These are phyloP conservation scores for Heteractis magnifica DNA, from an alignment of 92 coral and sea anemone species.

Conservation along the genomic window DNA sequence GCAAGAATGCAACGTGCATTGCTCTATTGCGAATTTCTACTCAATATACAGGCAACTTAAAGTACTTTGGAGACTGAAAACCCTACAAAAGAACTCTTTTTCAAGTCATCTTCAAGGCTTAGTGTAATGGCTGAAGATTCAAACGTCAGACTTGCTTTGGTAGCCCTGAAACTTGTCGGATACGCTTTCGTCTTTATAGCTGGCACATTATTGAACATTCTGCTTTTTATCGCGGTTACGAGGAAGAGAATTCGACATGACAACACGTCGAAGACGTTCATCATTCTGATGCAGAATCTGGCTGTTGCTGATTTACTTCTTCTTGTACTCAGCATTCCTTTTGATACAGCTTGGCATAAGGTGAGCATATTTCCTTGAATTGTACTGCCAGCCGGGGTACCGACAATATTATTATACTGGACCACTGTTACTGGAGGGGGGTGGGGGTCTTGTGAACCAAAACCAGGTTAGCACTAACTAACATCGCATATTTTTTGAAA, in stretches of 20 bases:
- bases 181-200: conserved; percentile 60
- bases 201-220: conserved; percentile 53
- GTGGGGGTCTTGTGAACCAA: too few species aligned
- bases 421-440: too few species aligned
- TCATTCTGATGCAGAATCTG: conserved; percentile 74
- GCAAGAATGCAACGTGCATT: too few species aligned
- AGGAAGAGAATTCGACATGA: conserved; percentile 71
- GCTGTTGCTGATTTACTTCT: conserved; percentile 74
- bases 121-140: neutral
- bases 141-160: conserved; percentile 26
- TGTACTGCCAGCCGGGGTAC: too few species aligned
- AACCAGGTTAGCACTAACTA: too few species aligned
- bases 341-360: conserved; percentile 67
- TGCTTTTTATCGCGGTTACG: conserved; percentile 63
- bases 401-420: too few species aligned
- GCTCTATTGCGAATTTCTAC: too few species aligned
- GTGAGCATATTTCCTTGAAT: neutral
- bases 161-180: conserved; percentile 55
- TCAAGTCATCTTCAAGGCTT: conserved; percentile 3
- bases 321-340: conserved; percentile 73
- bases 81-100: too few species aligned
- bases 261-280: conserved; percentile 76
- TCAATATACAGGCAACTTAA: too few species aligned
- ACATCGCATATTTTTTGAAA: too few species aligned
- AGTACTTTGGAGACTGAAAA: too few species aligned